Evolutionary conservation across 2,113 vertebrate genomes (phyloP), one percentile per base, ranked within the genome.

Genomic region (Girardinichthys multiradiatus): DNA sequence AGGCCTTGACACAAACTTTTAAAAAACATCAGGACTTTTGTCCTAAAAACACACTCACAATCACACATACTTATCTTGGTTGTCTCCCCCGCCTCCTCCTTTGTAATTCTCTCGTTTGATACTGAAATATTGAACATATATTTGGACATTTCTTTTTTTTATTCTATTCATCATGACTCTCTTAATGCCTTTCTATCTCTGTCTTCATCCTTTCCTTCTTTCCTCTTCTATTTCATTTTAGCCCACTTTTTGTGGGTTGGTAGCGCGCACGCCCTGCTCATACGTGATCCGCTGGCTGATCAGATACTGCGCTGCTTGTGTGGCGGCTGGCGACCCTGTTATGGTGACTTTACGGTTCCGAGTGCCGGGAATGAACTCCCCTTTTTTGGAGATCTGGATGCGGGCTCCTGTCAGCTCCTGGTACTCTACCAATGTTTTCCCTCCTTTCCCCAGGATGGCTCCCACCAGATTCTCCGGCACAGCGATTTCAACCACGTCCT

Each of bases 301-400:
- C 91, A 98, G 95, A 94, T 97, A 97, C 93, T 98, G 97, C 59
- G 97, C 97, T 73, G 97, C 97, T 92, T 98, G 97, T 29, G 96
- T 97, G 72, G 97, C 96, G 57, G 96, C 96, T 29, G 96, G 95
- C n/a, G 96, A 96, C 91, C 97, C 97, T 63, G 96, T 97, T 92
- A 98, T 98, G 92, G 96, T 98, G 87, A 97, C 97, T 94, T 96
- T 97, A 92, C 97, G 96, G 95, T 97, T 98, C 94, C 97, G 95
- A 86, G 97, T 98, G 91, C 97, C 97, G 58, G 97, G 97, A 89
- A 98, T 95, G 92, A 97, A 98, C 90, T 98, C 97, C 72, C 97
- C 97, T 89, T 98, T 98, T 95, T 98, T 98, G 85, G 97, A 98
- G 94, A 98, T 98, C 93, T 98, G 97, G 92, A 98, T 98, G 83